Base-by-base conservation (phyloP, 2,797 vertebrate species). In the Antrozous pallidus region DNA sequence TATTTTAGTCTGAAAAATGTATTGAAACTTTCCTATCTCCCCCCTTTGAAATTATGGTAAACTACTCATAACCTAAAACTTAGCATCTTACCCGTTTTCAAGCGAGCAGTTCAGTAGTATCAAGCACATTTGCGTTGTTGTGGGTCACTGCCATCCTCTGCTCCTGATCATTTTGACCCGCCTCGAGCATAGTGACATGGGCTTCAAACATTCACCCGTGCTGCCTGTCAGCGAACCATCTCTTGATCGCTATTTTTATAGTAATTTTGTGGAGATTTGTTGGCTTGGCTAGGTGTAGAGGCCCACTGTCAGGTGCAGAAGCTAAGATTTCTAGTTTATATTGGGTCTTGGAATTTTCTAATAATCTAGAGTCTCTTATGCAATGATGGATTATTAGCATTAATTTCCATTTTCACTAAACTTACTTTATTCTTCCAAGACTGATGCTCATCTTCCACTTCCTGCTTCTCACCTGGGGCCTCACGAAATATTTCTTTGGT, bases 271-370 rank as follows among this genome's bases (percentile, higher is more conserved):
- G 73, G 31, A 63, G 63, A 90, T n/a, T 71, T 24, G 6, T 58
- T 80, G 58, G 31, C 51, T 75, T 81, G 2, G 86, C 38, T 83
- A 12, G 54, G 49, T 40, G 13, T 33, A 9, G 79, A 95, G 81
- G 26, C 28, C 65, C 31, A 20, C n/a, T 79, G 24, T 38, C n/a
- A 26, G 31, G 24, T 84, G 26, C 31, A 49, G 47, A 91, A 84
- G 24, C 28, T 75, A 79, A 69, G 87, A 91, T 84, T 90, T 95
- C 58, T 38, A 16, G 47, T 69, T 94, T 84, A 38, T 69, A 4
- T 74, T 78, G 49, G 42, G 6, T 82, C 54, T 65, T 56, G 31
- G 10, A 20, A 26, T 45, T 17, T 93, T 77, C 31, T 87, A 12
- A 22, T 70, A 38, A 49, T 78, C 77, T 31, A 69, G 63, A 56